Evolutionary conservation across 2,888 invertebrate species (phyloP).

Genomic region (Diloba caeruleocephala): DNA sequence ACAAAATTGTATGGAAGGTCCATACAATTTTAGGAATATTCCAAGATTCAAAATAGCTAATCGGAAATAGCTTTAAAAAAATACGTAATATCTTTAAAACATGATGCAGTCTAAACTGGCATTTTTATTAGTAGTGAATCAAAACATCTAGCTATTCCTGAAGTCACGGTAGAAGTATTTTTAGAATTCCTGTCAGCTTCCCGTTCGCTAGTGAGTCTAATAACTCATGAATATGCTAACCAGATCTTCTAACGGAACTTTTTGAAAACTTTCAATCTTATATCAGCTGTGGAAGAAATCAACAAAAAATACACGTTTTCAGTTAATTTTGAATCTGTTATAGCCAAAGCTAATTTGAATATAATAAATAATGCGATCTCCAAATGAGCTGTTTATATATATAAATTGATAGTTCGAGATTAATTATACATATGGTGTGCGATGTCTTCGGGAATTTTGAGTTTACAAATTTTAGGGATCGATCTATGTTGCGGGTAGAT

Average conservation of each 20-base stretch:
- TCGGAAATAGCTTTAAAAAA: neutral
- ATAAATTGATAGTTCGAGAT: too few species aligned
- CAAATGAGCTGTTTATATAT: constrained; percentile 1
- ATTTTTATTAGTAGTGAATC: constrained; percentile 18
- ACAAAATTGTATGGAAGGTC: too few species aligned
- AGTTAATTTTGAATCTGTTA: neutral
- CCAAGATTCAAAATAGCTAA: neutral
- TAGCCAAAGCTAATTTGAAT: constrained; percentile 4
- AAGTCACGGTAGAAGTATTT: constrained; percentile 12
- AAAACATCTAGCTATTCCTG: constrained; percentile 13
- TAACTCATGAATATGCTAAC: constrained; percentile 49
- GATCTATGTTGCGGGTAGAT: too few species aligned
- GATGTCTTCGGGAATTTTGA: constrained; percentile 3
- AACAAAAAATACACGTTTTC: constrained; percentile 1
- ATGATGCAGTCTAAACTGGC: constrained; percentile 7
- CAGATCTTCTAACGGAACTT: constrained; percentile 31
- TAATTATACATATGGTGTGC: neutral
- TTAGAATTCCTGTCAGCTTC: constrained; percentile 27
- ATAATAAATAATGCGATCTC: constrained; percentile 13
- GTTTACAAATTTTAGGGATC: too few species aligned
- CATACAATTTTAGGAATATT: too few species aligned
- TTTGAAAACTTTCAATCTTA: constrained; percentile 19
- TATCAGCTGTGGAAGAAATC: constrained; percentile 4
- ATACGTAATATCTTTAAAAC: constrained; percentile 1
- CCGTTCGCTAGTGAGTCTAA: constrained; percentile 11